Percentiles rank a stretch among this genome's conserved stretches.
These are phyloP conservation scores for Psephotus haematonotus DNA, from an alignment of 2,113 vertebrate genomes.

Conservation along the genomic window DNA sequence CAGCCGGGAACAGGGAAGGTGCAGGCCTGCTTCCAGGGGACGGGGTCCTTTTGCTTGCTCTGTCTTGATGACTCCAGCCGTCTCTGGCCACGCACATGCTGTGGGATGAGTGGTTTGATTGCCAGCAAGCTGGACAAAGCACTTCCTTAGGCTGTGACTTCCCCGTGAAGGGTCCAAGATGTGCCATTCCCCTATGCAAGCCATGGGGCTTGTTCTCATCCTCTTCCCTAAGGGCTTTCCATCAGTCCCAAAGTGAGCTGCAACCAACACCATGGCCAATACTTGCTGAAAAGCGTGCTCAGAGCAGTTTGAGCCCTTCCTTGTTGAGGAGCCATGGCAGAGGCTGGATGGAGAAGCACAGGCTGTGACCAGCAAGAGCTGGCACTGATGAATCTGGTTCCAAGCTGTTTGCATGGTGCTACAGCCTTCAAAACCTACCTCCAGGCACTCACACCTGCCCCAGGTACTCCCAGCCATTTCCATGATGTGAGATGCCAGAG, in stretches of 20 bases:
- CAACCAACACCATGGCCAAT: rapidly evolving
- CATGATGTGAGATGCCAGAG: not conserved
- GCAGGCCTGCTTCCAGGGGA: not conserved
- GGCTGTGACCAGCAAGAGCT: not conserved
- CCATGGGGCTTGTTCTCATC: rapidly evolving
- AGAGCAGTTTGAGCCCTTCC: not conserved
- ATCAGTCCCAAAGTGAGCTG: not conserved
- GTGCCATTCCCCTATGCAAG: rapidly evolving
- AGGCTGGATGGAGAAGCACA: not conserved
- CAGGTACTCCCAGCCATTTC: not conserved
- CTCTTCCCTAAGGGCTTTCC: not conserved
- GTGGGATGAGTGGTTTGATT: not conserved
- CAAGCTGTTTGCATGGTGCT: not conserved
- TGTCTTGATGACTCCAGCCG: rapidly evolving
- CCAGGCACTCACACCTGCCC: not conserved
- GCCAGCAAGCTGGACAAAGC: not conserved
- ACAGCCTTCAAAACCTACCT: not conserved
- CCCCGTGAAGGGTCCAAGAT: rapidly evolving
- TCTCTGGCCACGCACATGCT: not conserved
- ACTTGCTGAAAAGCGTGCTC: rapidly evolving
- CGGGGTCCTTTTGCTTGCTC: not conserved
- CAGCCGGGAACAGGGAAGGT: rapidly evolving
- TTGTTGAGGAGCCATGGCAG: not conserved
- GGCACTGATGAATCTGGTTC: not conserved
- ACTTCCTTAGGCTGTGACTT: rapidly evolving